Base-by-base conservation (phyloP, 2,888 invertebrate species). In the Pseudoips prasinana region DNA sequence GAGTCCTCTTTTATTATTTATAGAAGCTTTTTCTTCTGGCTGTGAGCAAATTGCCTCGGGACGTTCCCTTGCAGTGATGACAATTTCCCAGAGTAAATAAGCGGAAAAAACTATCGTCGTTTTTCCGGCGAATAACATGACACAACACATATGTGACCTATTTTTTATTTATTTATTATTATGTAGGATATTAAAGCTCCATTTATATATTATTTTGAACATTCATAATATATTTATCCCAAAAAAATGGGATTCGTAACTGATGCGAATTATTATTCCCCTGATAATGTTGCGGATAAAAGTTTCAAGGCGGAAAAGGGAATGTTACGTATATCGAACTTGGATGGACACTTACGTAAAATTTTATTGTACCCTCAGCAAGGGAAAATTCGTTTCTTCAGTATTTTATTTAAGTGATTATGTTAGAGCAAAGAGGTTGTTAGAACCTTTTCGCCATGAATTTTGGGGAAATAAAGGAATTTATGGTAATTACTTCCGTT, bases 1-100 rank as follows among this genome's bases (percentile, higher is more conserved):
- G 59, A 71, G 68, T 56, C 31, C 38, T 36, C 38, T 44, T 63
- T 61, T 56, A 60, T 58, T 65, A 68, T 67, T 70, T 56, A 68
- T 48, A 46, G 37, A 42, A 50, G 29, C 22, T 39, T 52, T 50
- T 56, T 47, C 43, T 53, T 46, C 26, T 37, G 42, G 43, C 34
- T 44, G 35, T 20, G 33, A 47, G 39, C 28, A 40, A 51, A 46
- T 47, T 57, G 38, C 25, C 37, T 39, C 11, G 41, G 41, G 43
- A 30, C 33, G 20, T 19, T 20, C 27, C 10, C 22, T 28, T 32
- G 26, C 17, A 9, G n/a, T 36, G 41, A 39, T 24, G 14, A 36
- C 23, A 37, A 14, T 33, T 39, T 40, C 35, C 20, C 2, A 31
- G 20, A 35, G 28, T 34, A 33, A 31, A 36, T 33, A 46, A 33